Conservation (phyloP, 1,140 invertebrate species). For the Drosophila paulistorum region DNA sequence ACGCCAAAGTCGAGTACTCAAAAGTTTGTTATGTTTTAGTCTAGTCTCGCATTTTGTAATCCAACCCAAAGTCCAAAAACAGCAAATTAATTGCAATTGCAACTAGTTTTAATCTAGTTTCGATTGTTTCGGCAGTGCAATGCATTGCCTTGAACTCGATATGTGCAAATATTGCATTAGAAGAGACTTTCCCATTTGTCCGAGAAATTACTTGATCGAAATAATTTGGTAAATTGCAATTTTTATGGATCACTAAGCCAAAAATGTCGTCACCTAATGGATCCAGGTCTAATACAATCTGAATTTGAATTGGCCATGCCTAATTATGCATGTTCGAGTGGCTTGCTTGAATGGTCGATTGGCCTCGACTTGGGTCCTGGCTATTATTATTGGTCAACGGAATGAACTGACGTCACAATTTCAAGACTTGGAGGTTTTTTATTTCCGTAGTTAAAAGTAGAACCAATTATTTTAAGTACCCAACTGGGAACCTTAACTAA, state of each 20-base stretch:
- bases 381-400: not conserved
- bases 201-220: not conserved
- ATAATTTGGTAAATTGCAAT: not conserved
- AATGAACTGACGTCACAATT: slow-evolving; percentile 15
- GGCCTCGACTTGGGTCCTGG: too few species aligned
- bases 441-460: slow-evolving; percentile 10
- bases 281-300: not conserved
- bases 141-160: slow-evolving; percentile 4
- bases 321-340: not conserved
- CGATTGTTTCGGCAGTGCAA: not conserved
- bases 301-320: not conserved
- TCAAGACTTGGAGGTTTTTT: not conserved
- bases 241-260: not conserved
- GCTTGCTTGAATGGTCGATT: not conserved
- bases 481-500: not conserved
- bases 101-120: slow-evolving; percentile 8
- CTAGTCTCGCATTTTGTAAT: slow-evolving; percentile 4
- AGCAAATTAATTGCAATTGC: not conserved
- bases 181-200: not conserved
- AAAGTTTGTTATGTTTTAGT: not conserved
- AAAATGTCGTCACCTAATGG: not conserved
- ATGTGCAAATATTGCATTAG: not conserved
- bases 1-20: not conserved
- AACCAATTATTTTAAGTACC: slow-evolving; percentile 15
- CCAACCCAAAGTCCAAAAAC: slow-evolving; percentile 2